Evolutionary conservation across 2,797 vertebrate genomes (phyloP).

Genomic region (Cryptoblepharus egeriae): DNA sequence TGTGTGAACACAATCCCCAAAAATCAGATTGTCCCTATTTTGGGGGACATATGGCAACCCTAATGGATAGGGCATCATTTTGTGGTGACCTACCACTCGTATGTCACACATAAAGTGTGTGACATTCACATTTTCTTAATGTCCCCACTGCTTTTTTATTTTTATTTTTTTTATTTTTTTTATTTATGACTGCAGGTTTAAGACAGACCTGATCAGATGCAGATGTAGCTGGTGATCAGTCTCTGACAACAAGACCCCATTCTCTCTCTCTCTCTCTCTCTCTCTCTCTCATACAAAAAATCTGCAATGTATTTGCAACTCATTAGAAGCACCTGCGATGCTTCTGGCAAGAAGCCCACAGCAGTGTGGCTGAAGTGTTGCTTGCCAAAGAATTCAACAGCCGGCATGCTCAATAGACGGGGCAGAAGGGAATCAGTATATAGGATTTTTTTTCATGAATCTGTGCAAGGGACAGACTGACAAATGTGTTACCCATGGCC

Average conservation of each 20-base stretch:
- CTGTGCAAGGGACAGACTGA: background rate
- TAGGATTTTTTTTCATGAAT: background rate
- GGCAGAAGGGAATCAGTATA: background rate
- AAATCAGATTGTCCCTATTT: no score
- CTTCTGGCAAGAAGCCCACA: slow-evolving; percentile 55
- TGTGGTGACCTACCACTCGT: no score
- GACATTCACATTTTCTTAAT: no score
- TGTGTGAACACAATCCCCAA: no score
- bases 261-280: background rate
- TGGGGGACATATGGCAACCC: no score
- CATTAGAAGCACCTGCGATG: slow-evolving; percentile 48
- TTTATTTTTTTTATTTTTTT: no score
- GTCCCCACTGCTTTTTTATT: background rate
- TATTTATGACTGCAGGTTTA: background rate
- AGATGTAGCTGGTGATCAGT: slow-evolving; percentile 1
- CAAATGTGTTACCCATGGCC: background rate
- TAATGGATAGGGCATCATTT: no score
- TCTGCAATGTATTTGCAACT: slow-evolving; percentile 51
- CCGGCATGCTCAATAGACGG: background rate
- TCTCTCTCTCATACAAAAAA: slow-evolving; percentile 22
- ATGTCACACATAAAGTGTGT: no score
- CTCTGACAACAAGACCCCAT: background rate
- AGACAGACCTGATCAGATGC: slow-evolving; percentile 6
- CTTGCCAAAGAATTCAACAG: background rate
- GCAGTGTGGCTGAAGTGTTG: background rate